Evolutionary conservation across 1,140 invertebrate genomes (phyloP).

Genomic region (Lepidurus packardi): DNA sequence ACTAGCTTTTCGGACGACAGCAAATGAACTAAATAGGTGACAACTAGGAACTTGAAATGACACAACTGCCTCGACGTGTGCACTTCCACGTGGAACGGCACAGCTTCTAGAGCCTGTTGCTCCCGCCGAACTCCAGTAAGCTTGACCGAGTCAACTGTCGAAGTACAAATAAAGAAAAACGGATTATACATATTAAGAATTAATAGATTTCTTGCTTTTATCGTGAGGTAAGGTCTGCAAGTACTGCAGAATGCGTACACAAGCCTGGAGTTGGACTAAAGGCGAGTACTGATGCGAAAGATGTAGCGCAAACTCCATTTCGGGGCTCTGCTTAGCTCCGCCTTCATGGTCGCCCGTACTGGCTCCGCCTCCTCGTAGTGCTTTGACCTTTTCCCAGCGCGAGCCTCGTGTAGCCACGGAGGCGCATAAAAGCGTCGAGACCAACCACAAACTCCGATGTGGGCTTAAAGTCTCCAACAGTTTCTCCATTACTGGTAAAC

Average conservation of each 20-base stretch:
- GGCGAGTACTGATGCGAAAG: slow-evolving; percentile 61
- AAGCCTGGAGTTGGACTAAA: slow-evolving; percentile 56
- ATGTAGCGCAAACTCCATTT: slow-evolving; percentile 63
- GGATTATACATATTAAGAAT: not conserved
- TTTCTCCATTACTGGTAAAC: slow-evolving; percentile 70
- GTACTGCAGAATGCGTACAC: slow-evolving; percentile 60
- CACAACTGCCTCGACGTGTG: slow-evolving; percentile 66
- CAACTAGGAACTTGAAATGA: slow-evolving; percentile 70
- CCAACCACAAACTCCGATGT: slow-evolving; percentile 63
- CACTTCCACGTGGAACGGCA: slow-evolving; percentile 55
- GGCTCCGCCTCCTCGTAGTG: slow-evolving; percentile 42
- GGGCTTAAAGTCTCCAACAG: slow-evolving; percentile 64
- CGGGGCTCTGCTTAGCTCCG: slow-evolving; percentile 34
- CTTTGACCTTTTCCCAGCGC: slow-evolving; percentile 19
- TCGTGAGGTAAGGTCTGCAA: slow-evolving; percentile 58
- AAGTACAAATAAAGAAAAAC: not conserved
- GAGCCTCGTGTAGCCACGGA: slow-evolving; percentile 35
- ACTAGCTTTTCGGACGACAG: slow-evolving; percentile 62
- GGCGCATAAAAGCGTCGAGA: slow-evolving; percentile 42
- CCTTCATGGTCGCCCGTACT: slow-evolving; percentile 30
- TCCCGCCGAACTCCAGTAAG: not conserved
- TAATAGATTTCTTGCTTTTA: slow-evolving; percentile 47
- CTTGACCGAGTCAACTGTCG: no score
- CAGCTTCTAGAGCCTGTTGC: slow-evolving; percentile 23
- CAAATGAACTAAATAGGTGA: slow-evolving; percentile 62